A percentile compares a stretch with the other conserved stretches of the same genome.
Evolutionary conservation across 2,888 invertebrate genomes (phyloP).

Genomic region (Acronicta alni): DNA sequence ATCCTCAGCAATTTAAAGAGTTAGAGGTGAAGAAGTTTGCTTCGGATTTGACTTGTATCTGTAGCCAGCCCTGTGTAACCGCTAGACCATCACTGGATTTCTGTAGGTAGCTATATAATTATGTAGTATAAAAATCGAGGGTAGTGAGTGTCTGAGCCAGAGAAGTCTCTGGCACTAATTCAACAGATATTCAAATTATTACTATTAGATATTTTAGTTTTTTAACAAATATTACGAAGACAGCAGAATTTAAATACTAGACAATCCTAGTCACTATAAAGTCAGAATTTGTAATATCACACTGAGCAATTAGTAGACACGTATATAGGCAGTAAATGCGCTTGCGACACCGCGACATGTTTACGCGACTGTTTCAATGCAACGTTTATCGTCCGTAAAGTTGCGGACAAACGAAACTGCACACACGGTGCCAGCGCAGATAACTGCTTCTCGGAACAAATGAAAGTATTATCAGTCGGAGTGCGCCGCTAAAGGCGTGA

Average conservation of each 20-base stretch:
- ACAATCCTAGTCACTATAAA: constrained; percentile 15
- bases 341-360: constrained; percentile 47
- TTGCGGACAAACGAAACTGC: constrained; percentile 60
- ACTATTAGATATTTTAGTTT: no score
- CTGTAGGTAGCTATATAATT: no score
- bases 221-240: no score
- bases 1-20: no score
- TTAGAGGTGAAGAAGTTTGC: no score
- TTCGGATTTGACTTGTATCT: no score
- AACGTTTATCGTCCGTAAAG: constrained; percentile 58
- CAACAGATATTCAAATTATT: no score
- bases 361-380: constrained; percentile 56
- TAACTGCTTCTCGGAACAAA: constrained; percentile 84
- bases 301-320: constrained; percentile 50
- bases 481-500: constrained; percentile 82
- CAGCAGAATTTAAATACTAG: neutral
- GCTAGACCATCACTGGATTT: no score
- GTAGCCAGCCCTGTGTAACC: no score
- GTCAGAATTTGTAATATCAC: constrained; percentile 16
- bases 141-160: no score
- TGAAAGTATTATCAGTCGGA: constrained; percentile 85
- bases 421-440: constrained; percentile 65
- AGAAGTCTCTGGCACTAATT: no score
- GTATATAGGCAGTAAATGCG: constrained; percentile 38
- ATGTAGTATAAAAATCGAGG: no score